phyloP scores from a whole-genome alignment of 1,140 invertebrate species.

The Heterodera carotae region DNA sequence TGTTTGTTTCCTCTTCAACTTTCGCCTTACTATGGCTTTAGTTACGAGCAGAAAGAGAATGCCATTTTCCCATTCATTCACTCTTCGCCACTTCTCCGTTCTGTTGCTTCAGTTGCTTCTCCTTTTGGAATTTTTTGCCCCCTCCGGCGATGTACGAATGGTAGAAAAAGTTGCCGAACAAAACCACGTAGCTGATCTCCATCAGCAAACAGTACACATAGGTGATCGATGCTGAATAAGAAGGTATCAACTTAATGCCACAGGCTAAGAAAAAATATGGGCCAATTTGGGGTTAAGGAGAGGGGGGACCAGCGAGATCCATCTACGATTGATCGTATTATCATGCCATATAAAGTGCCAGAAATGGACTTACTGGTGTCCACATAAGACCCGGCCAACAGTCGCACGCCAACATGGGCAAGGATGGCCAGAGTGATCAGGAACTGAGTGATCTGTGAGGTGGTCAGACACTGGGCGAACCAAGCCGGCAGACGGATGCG shows the following conservation, averaged over 20 bases:
- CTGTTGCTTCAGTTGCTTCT: slow-evolving; percentile 42
- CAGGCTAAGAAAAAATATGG: too few species aligned
- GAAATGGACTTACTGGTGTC: slow-evolving; percentile 67
- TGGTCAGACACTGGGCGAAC: slow-evolving; percentile 87
- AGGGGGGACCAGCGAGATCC: too few species aligned
- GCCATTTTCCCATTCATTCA: slow-evolving; percentile 14
- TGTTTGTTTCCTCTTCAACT: too few species aligned
- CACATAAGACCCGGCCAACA: slow-evolving; percentile 66
- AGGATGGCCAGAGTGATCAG: slow-evolving; percentile 87
- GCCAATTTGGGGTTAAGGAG: too few species aligned
- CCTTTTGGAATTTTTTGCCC: slow-evolving; percentile 61
- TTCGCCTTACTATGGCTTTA: too few species aligned
- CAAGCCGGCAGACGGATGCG: slow-evolving; percentile 78
- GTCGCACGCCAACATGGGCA: slow-evolving; percentile 74
- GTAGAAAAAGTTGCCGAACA: slow-evolving; percentile 70
- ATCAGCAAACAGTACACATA: slow-evolving; percentile 85
- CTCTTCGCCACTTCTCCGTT: slow-evolving; percentile 49
- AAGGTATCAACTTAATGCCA: too few species aligned
- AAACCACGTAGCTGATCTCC: slow-evolving; percentile 76
- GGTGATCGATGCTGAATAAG: slow-evolving; percentile 76
- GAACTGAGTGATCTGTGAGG: slow-evolving; percentile 92
- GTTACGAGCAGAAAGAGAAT: too few species aligned
- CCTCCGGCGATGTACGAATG: slow-evolving; percentile 65
- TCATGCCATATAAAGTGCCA: not conserved
- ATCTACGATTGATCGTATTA: too few species aligned